Evolutionary conservation across 2,797 vertebrate species (phyloP).

Genomic region (Brachymystax lenok): DNA sequence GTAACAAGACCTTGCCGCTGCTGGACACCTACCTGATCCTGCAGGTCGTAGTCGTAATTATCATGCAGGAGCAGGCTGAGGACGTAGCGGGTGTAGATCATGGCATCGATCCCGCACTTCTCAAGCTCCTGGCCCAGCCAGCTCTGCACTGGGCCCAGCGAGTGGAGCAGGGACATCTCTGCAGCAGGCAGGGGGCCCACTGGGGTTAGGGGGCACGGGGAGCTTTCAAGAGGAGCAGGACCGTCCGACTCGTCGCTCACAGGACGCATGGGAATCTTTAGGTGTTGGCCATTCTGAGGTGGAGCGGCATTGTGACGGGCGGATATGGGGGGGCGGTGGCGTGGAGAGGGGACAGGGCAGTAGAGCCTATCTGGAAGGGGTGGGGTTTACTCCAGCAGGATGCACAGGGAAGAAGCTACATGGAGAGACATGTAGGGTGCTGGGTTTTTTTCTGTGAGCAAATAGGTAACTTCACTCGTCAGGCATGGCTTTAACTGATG

Average conservation of each 20-base stretch:
- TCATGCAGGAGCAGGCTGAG: slow-evolving; percentile 99
- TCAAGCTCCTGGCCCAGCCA: slow-evolving; percentile 99
- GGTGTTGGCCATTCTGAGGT: slow-evolving; percentile 87
- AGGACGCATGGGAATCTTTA: slow-evolving; percentile 92
- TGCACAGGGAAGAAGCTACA: slow-evolving; percentile 82
- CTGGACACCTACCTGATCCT: slow-evolving; percentile 90
- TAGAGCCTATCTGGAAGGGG: slow-evolving; percentile 71
- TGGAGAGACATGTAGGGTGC: slow-evolving; percentile 83
- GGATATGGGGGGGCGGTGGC: slow-evolving; percentile 53
- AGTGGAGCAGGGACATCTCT: slow-evolving; percentile 98
- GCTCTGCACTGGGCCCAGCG: slow-evolving; percentile 97
- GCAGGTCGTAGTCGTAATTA: slow-evolving; percentile 97
- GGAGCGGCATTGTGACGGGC: slow-evolving; percentile 80
- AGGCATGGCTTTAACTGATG: slow-evolving; percentile 85
- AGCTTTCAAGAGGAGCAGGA: slow-evolving; percentile 91
- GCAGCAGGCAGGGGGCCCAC: slow-evolving; percentile 83
- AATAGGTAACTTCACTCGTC: slow-evolving; percentile 81
- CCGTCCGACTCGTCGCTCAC: slow-evolving; percentile 89
- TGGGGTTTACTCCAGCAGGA: slow-evolving; percentile 85
- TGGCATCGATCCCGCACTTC: slow-evolving; percentile 99
- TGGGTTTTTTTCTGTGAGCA: slow-evolving; percentile 75
- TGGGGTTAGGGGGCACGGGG: slow-evolving; percentile 82
- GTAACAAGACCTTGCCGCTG: not conserved
- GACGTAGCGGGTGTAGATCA: slow-evolving; percentile 99
- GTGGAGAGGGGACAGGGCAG: slow-evolving; percentile 66